Percentiles rank a stretch among this genome's conserved stretches.
Conservation (phyloP, 2,113 vertebrate species). For the Saccopteryx bilineata region DNA sequence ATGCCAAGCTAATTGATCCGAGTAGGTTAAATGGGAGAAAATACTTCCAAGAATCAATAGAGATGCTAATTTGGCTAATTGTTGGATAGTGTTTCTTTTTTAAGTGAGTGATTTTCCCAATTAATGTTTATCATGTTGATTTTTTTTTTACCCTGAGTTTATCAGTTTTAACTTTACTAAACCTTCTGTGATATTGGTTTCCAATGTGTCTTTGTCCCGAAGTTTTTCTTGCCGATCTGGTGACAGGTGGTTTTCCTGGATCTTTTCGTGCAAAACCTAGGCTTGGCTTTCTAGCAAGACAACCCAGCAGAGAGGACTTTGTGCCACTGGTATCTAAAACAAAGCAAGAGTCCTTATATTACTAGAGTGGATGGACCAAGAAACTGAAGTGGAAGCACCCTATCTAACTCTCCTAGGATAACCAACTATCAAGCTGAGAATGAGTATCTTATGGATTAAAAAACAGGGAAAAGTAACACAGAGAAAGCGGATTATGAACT, state of each 20-base stretch:
- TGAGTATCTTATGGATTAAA: conserved; percentile 11
- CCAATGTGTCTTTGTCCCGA: conserved; percentile 15
- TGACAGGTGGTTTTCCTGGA: conserved; percentile 11
- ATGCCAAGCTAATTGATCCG: conserved; percentile 88
- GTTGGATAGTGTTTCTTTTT: conserved; percentile 83
- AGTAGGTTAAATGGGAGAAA: conserved; percentile 87
- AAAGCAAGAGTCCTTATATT: neutral
- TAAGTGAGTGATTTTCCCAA: conserved; percentile 80
- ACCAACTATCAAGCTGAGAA: neutral
- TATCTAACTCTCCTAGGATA: conserved; percentile 43
- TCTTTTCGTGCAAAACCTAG: neutral
- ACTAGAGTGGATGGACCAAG: neutral
- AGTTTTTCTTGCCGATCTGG: conserved; percentile 27
- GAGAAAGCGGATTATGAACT: neutral
- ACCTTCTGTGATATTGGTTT: conserved; percentile 57
- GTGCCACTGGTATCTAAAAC: neutral
- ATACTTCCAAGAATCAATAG: conserved; percentile 88
- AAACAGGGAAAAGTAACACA: neutral
- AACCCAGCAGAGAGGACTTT: neutral
- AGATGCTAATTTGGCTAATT: conserved; percentile 85
- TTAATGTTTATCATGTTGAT: conserved; percentile 78
- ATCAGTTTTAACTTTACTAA: conserved; percentile 77
- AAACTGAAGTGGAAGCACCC: neutral
- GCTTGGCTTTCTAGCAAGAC: neutral
- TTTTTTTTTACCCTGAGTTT: conserved; percentile 59